Conservation (phyloP, 1,140 invertebrate genomes). For the Caenorhabditis inopinata region DNA sequence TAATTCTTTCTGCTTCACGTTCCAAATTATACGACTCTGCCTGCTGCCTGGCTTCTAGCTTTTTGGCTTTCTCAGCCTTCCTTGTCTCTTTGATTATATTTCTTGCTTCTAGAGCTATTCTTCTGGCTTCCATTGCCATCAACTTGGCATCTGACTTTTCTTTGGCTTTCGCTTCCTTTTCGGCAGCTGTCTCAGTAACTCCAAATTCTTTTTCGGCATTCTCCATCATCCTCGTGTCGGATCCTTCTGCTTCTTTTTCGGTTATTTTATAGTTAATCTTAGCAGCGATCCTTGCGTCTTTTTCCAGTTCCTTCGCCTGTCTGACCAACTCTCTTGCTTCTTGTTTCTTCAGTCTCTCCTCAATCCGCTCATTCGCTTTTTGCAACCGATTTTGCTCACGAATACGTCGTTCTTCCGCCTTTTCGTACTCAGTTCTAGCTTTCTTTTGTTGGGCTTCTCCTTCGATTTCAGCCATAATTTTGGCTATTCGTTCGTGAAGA, state of each 20-base stretch:
- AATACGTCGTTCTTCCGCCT: background rate
- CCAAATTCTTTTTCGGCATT: too few species aligned
- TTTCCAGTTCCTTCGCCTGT: background rate
- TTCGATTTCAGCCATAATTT: slow-evolving; percentile 31
- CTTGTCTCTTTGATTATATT: background rate
- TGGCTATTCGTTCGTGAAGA: background rate
- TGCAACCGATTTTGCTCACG: background rate
- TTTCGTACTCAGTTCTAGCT: background rate
- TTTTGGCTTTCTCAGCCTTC: background rate
- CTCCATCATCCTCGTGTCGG: too few species aligned
- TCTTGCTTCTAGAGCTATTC: background rate
- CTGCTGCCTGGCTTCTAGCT: background rate
- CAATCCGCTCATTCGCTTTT: background rate
- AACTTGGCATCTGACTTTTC: background rate
- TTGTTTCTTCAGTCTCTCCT: background rate
- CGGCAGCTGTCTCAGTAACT: too few species aligned
- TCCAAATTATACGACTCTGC: slow-evolving; percentile 16
- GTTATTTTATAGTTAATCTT: background rate
- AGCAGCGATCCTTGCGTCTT: background rate
- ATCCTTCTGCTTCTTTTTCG: background rate
- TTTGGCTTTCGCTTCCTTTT: background rate
- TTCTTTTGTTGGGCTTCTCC: slow-evolving; percentile 1
- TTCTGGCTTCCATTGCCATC: background rate
- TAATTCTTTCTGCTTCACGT: slow-evolving; percentile 3
- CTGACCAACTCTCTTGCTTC: background rate